A percentile compares a stretch with the other conserved stretches of the same genome.
phyloP scores from a whole-genome alignment of 2,888 invertebrate genomes.

The Acanthopleura granulata region DNA sequence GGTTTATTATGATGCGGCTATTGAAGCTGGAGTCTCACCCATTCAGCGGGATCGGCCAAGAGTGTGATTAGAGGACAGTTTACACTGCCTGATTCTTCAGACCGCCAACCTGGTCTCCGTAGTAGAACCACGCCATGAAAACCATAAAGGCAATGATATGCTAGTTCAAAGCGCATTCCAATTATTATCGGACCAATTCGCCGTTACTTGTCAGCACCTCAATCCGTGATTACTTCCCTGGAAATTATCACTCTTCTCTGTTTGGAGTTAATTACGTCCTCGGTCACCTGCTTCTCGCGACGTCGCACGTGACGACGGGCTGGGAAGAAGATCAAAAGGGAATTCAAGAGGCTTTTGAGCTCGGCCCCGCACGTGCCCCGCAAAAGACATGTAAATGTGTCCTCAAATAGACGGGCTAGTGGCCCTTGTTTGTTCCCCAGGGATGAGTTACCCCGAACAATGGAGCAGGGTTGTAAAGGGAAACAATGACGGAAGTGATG shows the following conservation, averaged over 20 bases:
- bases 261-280: conserved; percentile 7
- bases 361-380: background rate
- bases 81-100: background rate
- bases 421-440: background rate
- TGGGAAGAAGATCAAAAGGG: background rate
- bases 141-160: conserved; percentile 8
- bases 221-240: conserved; percentile 10
- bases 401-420: background rate
- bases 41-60: background rate
- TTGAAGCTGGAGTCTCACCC: background rate
- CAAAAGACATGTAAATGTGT: background rate
- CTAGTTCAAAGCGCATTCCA: background rate
- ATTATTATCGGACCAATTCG: background rate
- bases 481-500: too few relatives aligned
- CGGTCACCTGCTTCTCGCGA: conserved; percentile 7
- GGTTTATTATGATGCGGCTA: conserved; percentile 4
- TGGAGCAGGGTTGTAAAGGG: background rate
- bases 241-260: conserved; percentile 12
- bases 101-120: background rate
- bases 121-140: background rate
- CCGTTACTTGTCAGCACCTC: conserved; percentile 9
- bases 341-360: background rate
- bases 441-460: background rate
- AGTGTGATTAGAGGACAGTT: background rate
- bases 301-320: background rate